Base-by-base conservation (phyloP, 2,797 vertebrate species). In the Enteromius mattozi region DNA sequence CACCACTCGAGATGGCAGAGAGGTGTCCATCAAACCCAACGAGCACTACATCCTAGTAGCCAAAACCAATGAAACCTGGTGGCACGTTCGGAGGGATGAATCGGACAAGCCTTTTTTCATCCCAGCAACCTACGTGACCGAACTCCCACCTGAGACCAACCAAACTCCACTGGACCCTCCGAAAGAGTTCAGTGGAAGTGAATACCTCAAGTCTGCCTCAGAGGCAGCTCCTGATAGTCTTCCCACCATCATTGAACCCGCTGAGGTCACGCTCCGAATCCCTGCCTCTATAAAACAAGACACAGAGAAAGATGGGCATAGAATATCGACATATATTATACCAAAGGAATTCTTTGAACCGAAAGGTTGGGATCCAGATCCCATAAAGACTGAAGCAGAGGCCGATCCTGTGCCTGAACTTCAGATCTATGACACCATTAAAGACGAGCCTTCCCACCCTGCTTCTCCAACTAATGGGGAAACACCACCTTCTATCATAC, bases 21-120 rank as follows among this genome's bases (percentile, higher is more conserved):
- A 92, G 4, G 95, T 99, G 81, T 94, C 96, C 88, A 99, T 99
- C 89, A 97, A 94, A 86, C 96, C 97, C 47, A 93, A 96, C 0
- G 97, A 99, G 75, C 94, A 91, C 40, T 99, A 97, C 90, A 92
- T 97, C 83, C 94, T 99, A 12, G 88, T 99, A 87, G 95, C 96
- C 91, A 98, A 96, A 91, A 97, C 97, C 37, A 99, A 97, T 0
- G 95, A 97, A 16, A 96, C 98, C 89, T 99, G 98, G 98, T 99
- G 98, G 98, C 96, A 97, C 27, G 98, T 99, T 49, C 93, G 95
- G 87, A 95, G 90, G 88, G 96, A 98, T 1, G 94, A 92, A 84
- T 87, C 90, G 85, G 92, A 95, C 80, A 96, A 93, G 76, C 96
- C 97, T 0, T 97, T 99, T 82, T 99, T 96, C 4, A 94, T 99